phyloP scores from a whole-genome alignment of 2,113 vertebrate species.

The Hippocampus mohnikei region DNA sequence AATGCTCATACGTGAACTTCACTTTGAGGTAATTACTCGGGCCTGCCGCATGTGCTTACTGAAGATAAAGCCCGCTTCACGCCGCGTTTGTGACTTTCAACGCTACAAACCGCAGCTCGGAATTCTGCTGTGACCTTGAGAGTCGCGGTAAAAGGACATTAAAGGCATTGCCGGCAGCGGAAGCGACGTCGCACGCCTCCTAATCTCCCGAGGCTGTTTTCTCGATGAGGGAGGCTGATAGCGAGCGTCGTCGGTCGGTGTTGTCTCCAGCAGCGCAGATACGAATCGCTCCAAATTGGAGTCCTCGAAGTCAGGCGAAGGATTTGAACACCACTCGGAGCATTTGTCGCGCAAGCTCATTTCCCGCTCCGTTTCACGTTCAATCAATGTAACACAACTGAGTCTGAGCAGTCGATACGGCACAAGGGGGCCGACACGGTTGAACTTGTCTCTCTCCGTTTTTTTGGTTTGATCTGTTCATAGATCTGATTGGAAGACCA shows the following conservation, averaged over 20 bases:
- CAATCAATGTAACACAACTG: conserved; percentile 5
- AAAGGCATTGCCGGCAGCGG: conserved; percentile 28
- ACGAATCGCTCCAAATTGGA: conserved; percentile 53
- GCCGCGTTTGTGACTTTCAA: conserved; percentile 22
- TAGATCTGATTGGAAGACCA: neutral
- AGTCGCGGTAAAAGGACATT: conserved; percentile 35
- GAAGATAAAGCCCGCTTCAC: conserved; percentile 39
- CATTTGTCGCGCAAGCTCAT: conserved; percentile 26
- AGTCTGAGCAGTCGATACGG: conserved; percentile 8
- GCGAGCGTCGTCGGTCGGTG: conserved; percentile 34
- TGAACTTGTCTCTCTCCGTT: neutral
- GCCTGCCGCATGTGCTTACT: conserved; percentile 14
- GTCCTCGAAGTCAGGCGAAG: conserved; percentile 33
- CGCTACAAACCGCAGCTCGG: neutral
- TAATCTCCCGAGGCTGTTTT: conserved; percentile 56
- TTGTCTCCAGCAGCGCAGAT: conserved; percentile 43
- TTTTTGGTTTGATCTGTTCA: neutral
- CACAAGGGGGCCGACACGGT: neutral
- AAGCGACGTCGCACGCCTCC: conserved; percentile 25
- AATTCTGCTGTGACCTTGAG: conserved; percentile 59
- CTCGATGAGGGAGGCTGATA: conserved; percentile 53
- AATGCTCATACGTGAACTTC: conserved; percentile 51
- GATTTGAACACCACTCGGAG: conserved; percentile 41
- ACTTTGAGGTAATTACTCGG: conserved; percentile 45
- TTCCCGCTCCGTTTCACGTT: conserved; percentile 26